A percentile compares a stretch with the other conserved stretches of the same genome.
Evolutionary conservation across 2,888 invertebrate species (phyloP).

Genomic region (Ypsolopha scabrella): DNA sequence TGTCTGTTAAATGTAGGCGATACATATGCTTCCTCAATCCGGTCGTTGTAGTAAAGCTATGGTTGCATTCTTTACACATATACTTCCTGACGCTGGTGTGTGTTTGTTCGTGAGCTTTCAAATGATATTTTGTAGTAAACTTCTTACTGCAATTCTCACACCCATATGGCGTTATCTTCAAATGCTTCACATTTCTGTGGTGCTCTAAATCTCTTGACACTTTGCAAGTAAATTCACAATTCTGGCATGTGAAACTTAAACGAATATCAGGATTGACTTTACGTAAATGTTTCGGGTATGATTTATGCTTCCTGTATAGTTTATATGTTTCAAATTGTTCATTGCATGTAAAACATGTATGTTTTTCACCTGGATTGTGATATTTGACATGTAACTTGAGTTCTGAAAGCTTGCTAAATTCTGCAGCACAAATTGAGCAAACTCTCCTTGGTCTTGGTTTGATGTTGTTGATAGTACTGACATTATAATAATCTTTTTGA

Average conservation of each 20-base stretch:
- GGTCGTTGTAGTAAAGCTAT: neutral
- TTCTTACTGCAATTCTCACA: conserved; percentile 29
- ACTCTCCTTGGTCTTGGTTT: neutral
- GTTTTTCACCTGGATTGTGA: neutral
- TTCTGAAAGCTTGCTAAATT: neutral
- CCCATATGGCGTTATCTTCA: neutral
- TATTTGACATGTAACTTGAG: neutral
- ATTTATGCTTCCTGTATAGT: neutral
- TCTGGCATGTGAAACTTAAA: neutral
- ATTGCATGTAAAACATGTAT: neutral
- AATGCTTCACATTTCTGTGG: neutral
- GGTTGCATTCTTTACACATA: neutral
- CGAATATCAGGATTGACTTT: neutral
- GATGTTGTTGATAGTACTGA: no score
- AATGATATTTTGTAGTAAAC: conserved; percentile 28
- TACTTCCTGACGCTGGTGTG: conserved; percentile 11
- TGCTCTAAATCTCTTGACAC: neutral
- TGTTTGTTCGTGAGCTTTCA: conserved; percentile 30
- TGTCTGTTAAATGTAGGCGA: neutral
- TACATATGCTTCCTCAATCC: neutral
- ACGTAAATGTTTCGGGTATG: neutral
- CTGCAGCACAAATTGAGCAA: neutral
- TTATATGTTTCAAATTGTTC: neutral
- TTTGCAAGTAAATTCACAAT: neutral
- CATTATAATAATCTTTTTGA: no score